These are phyloP conservation scores for Wasmannia auropunctata DNA, from an alignment of 1,140 invertebrate genomes.

Conservation along the genomic window DNA sequence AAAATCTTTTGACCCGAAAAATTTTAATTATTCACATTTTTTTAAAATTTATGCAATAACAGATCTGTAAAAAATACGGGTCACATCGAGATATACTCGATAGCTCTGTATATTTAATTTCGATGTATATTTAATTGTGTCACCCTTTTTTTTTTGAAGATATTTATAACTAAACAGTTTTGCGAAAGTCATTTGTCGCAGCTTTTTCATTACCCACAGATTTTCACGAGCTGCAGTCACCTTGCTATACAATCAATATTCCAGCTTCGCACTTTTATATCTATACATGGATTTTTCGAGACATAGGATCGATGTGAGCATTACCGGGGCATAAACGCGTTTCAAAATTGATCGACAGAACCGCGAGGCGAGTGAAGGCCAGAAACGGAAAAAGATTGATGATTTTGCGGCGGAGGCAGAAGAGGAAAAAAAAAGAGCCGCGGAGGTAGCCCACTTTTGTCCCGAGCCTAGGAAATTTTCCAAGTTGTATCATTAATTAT, in stretches of 20 bases:
- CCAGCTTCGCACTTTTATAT: conserved; percentile 28
- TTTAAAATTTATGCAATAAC: not conserved
- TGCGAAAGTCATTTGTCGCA: not conserved
- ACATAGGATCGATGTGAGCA: conserved; percentile 32
- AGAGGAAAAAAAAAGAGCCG: conserved; percentile 6
- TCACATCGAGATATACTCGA: too few relatives aligned
- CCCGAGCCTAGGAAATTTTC: conserved; percentile 57
- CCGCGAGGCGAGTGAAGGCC: not conserved
- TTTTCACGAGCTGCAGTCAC: conserved; percentile 9
- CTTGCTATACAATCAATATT: conserved; percentile 32
- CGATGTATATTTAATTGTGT: not conserved
- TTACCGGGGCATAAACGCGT: conserved; percentile 49
- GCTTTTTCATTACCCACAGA: conserved; percentile 1
- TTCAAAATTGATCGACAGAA: conserved; percentile 54
- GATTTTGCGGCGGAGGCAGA: conserved; percentile 15
- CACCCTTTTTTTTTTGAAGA: not conserved
- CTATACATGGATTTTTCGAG: conserved; percentile 32
- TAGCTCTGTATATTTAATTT: not conserved
- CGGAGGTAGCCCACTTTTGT: conserved; percentile 46
- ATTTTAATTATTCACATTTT: not conserved
- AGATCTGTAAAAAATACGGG: not conserved
- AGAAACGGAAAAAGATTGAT: conserved; percentile 61
- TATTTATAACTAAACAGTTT: not conserved
- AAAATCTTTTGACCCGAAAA: not conserved
- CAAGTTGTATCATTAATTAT: conserved; percentile 71